phyloP scores from a whole-genome alignment of 2,113 vertebrate genomes.

The Carassius carassius region DNA sequence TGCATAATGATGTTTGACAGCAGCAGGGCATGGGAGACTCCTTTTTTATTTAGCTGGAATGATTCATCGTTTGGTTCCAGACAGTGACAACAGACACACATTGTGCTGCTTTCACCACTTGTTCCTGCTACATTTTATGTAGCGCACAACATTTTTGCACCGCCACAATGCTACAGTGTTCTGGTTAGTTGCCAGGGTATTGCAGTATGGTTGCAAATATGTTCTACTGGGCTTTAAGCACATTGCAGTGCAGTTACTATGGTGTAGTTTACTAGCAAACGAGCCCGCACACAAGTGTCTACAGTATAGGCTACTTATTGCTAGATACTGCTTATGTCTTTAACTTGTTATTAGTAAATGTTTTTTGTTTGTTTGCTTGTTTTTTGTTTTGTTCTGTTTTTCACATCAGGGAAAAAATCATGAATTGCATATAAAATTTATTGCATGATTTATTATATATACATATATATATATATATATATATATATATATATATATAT shows the following conservation, averaged over 20 bases:
- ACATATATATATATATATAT: too few relatives aligned
- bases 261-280: not conserved
- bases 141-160: not conserved
- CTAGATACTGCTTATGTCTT: too few relatives aligned
- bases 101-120: not conserved
- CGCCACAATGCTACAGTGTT: not conserved
- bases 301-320: too few relatives aligned
- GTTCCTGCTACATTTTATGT: not conserved
- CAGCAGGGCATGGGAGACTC: not conserved
- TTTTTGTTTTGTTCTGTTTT: too few relatives aligned
- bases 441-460: not conserved
- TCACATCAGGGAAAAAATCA: not conserved
- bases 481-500: too few relatives aligned
- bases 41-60: conserved; percentile 18
- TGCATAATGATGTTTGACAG: conserved; percentile 19
- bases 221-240: not conserved
- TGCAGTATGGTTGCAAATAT: not conserved
- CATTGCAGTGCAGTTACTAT: not conserved
- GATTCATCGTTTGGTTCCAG: conserved; percentile 24
- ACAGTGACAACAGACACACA: conserved; percentile 14
- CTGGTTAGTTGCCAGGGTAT: not conserved
- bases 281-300: not conserved
- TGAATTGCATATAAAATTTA: not conserved
- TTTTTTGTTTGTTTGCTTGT: too few relatives aligned
- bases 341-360: not conserved